Base-by-base conservation (phyloP, 2,113 vertebrate species). In the Suncus etruscus region DNA sequence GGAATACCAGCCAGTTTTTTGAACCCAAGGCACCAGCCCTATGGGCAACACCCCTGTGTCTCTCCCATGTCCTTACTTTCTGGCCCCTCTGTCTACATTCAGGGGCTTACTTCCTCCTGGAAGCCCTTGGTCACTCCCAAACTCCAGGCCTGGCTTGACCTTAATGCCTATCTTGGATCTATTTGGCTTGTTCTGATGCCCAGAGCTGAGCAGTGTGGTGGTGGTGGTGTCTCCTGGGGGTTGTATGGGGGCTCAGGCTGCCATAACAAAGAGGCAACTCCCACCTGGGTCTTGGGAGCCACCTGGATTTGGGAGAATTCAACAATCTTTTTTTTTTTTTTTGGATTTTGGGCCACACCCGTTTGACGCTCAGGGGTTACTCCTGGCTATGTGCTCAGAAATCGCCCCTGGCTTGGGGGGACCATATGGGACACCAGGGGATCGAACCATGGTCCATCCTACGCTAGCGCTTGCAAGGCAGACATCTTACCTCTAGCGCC, bases 121-220 rank as follows among this genome's bases (percentile, higher is more conserved):
- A n/a, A 3, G 2, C 12, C 65, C 47, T 20, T 22, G 69, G 48
- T 54, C n/a, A 10, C 83, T 39, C 39, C 39, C 39, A 39, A 39
- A 39, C 39, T 25, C 58, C 25, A 6, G 65, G 18, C 80, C 61
- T 18, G 77, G n/a, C 32, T 82, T 89, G 94, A 84, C 87, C 93
- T 96, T 87, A 58, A 31, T 2, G 45, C 74, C 82, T 66, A 51
- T 58, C 87, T 92, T 72, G 90, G 83, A 32, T 12, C 84, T 89
- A 39, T 39, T 86, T 69, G 85, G 68, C 32, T 48, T 72, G 25
- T 32, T 15, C 12, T 2, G 47, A 39, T 51, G 11, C 66, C 47
- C 63, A 10, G 51, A 69, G 7, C 8, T 45, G 18, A 20, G 76
- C 0, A 0, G 39, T 12, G 2, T 1, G 2, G 51, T 54, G 51